Percentiles rank a stretch among this genome's conserved stretches.
phyloP scores from a whole-genome alignment of 1,140 invertebrate species.

The Stenopsyche tienmushanensis region DNA sequence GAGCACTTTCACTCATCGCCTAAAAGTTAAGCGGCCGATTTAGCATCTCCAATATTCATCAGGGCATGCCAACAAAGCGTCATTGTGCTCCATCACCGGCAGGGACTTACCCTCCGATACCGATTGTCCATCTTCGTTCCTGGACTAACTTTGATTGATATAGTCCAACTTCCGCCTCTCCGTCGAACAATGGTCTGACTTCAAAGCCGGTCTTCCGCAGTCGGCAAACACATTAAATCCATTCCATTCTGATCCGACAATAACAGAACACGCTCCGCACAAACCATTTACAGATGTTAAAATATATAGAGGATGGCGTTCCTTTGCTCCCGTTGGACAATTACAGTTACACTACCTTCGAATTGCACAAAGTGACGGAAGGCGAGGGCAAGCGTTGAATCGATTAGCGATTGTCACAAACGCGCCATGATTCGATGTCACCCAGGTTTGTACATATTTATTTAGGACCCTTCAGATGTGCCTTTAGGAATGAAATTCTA shows the following conservation, averaged over 20 bases:
- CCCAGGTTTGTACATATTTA: not conserved
- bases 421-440: constrained; percentile 2
- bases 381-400: not conserved
- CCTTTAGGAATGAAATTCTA: not conserved
- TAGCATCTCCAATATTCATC: not conserved
- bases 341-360: too few relatives aligned
- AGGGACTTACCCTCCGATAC: too few relatives aligned
- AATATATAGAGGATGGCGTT: too few relatives aligned
- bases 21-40: constrained; percentile 6
- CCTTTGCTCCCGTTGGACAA: not conserved
- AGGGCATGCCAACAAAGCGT: not conserved
- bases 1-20: not conserved
- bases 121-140: constrained; percentile 4
- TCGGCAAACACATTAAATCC: constrained; percentile 21
- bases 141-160: constrained; percentile 27
- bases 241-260: constrained; percentile 17
- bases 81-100: not conserved
- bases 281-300: constrained; percentile 18
- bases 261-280: constrained; percentile 14
- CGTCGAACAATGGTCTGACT: not conserved
- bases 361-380: not conserved
- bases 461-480: not conserved
- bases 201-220: constrained; percentile 16
- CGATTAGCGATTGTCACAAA: constrained; percentile 3
- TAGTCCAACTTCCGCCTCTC: constrained; percentile 25